Evolutionary conservation across 2,113 vertebrate species (phyloP).

Genomic region (Siniperca chuatsi): DNA sequence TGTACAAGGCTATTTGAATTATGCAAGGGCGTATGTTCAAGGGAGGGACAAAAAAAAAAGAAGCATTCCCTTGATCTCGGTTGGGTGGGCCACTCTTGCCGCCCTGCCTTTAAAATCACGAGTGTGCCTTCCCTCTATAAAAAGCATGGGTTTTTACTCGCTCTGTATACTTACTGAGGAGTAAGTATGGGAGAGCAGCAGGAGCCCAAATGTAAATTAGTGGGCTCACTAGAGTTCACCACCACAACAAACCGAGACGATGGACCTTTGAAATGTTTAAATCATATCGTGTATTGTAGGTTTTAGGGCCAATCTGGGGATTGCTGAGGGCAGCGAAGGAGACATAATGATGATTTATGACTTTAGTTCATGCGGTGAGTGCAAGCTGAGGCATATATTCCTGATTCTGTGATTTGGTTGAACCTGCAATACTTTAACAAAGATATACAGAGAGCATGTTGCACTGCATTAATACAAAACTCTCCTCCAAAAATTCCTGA

Average conservation of each 20-base stretch:
- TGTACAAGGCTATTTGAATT: constrained; percentile 81
- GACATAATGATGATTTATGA: constrained; percentile 27
- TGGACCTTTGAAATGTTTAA: constrained; percentile 60
- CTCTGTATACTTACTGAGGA: constrained; percentile 77
- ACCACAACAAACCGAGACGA: constrained; percentile 68
- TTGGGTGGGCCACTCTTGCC: constrained; percentile 80
- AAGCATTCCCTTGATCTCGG: constrained; percentile 74
- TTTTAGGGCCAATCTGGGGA: constrained; percentile 44
- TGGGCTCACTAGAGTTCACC: constrained; percentile 69
- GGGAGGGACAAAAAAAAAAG: constrained; percentile 54
- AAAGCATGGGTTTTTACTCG: constrained; percentile 65
- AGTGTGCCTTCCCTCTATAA: constrained; percentile 74
- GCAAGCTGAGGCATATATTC: background rate
- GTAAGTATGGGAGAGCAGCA: constrained; percentile 68
- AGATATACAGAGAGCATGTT: constrained; percentile 8
- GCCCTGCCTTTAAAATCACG: constrained; percentile 76
- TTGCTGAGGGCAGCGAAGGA: constrained; percentile 17
- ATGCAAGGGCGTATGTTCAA: constrained; percentile 78
- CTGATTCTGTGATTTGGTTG: background rate
- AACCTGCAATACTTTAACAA: background rate
- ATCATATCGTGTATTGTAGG: constrained; percentile 55
- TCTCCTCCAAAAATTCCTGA: background rate
- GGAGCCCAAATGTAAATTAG: constrained; percentile 78
- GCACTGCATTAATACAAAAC: background rate
- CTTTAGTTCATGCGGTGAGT: constrained; percentile 23